Conservation (phyloP, 2,113 vertebrate species). For the Cromileptes altivelis region DNA sequence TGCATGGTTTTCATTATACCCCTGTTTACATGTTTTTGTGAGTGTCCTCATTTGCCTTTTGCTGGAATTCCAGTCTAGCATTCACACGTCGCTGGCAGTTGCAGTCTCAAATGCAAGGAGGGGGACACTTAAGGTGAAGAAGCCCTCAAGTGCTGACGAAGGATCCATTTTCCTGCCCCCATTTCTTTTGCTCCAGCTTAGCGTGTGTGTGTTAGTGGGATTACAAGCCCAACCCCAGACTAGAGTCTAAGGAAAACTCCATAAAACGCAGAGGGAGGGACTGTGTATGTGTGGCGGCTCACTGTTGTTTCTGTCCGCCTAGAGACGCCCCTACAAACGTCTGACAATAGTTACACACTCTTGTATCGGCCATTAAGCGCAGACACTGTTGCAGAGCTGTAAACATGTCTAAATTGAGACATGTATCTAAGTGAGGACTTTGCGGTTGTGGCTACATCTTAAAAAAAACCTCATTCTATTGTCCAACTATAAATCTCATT, state of each 20-base stretch:
- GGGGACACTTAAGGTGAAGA: slow-evolving; percentile 34
- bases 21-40: background rate
- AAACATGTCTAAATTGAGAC: slow-evolving; percentile 31
- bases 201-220: slow-evolving; percentile 19
- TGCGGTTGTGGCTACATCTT: background rate
- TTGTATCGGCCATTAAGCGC: slow-evolving; percentile 9
- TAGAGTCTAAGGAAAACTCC: slow-evolving; percentile 45
- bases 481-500: slow-evolving; percentile 30
- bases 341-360: slow-evolving; percentile 42
- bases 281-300: slow-evolving; percentile 39
- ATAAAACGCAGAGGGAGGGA: slow-evolving; percentile 65
- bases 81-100: background rate
- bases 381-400: background rate
- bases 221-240: slow-evolving; percentile 42
- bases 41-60: background rate
- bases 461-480: slow-evolving; percentile 16
- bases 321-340: slow-evolving; percentile 28
- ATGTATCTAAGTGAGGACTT: slow-evolving; percentile 26
- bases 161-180: slow-evolving; percentile 49
- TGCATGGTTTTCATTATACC: background rate
- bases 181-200: slow-evolving; percentile 34
- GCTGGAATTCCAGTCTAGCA: slow-evolving; percentile 3
- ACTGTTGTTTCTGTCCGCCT: slow-evolving; percentile 38
- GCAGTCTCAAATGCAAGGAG: slow-evolving; percentile 27
- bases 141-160: slow-evolving; percentile 55